phyloP scores from a whole-genome alignment of 2,888 invertebrate species.

The Disparrhopalites patrizii region DNA sequence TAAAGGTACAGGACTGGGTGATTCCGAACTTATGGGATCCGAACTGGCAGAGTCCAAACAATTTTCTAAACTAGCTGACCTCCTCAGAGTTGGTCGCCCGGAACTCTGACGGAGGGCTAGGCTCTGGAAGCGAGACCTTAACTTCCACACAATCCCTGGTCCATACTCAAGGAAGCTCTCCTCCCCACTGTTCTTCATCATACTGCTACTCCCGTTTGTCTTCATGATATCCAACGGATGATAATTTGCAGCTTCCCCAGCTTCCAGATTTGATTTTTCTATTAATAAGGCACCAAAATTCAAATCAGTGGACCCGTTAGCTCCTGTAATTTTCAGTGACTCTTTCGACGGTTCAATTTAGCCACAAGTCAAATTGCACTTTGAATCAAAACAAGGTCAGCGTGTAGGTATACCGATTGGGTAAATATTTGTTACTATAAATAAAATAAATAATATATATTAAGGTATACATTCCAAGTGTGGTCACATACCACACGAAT shows the following conservation, averaged over 20 bases:
- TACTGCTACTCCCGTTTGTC: no score
- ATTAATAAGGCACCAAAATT: slow-evolving; percentile 39
- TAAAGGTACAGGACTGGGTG: slow-evolving; percentile 26
- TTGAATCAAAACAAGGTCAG: no score
- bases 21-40: slow-evolving; percentile 1
- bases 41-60: slow-evolving; percentile 63
- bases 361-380: no score
- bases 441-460: no score
- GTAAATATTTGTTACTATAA: no score
- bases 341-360: no score
- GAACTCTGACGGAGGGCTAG: slow-evolving; percentile 68
- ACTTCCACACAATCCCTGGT: slow-evolving; percentile 83
- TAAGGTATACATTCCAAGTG: no score
- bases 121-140: slow-evolving; percentile 78
- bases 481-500: no score
- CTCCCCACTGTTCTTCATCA: slow-evolving; percentile 36
- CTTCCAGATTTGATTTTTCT: slow-evolving; percentile 45
- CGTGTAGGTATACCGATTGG: no score
- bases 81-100: slow-evolving; percentile 66
- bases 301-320: no score
- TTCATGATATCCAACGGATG: no score
- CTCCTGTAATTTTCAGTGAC: no score
- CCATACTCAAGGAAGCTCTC: slow-evolving; percentile 60
- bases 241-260: slow-evolving; percentile 32
- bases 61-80: slow-evolving; percentile 81